Evolutionary conservation across 2,797 vertebrate species (phyloP).

Genomic region (Pristis pectinata): DNA sequence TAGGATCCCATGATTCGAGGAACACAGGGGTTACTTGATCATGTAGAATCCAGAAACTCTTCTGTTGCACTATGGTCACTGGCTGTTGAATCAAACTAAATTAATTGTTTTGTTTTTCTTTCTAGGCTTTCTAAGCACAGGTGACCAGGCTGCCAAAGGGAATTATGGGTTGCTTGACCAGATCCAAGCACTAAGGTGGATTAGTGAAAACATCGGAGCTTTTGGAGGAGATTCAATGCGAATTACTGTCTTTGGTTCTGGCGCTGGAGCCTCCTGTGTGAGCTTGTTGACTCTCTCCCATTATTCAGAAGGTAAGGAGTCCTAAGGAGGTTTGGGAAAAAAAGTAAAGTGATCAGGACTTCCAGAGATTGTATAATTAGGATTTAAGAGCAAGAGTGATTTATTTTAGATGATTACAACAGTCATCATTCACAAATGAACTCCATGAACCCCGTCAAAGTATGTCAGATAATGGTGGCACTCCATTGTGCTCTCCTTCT

Average conservation of each 20-base stretch:
- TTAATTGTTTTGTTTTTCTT: neutral
- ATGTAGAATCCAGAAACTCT: neutral
- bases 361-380: neutral
- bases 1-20: too few species aligned
- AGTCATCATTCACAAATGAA: neutral
- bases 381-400: neutral
- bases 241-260: slow-evolving; percentile 93
- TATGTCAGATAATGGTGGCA: too few species aligned
- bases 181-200: slow-evolving; percentile 93
- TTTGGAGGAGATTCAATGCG: slow-evolving; percentile 92
- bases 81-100: neutral
- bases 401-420: neutral
- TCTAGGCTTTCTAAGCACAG: slow-evolving; percentile 88
- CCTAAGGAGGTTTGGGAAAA: rapidly evolving
- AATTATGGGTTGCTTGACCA: slow-evolving; percentile 96
- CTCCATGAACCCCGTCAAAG: too few species aligned
- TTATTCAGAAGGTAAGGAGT: slow-evolving; percentile 84
- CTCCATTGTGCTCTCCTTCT: too few species aligned
- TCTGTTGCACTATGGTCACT: neutral
- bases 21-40: neutral
- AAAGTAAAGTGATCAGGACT: neutral
- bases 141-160: slow-evolving; percentile 92
- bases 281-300: slow-evolving; percentile 92
- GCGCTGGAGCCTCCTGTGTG: slow-evolving; percentile 89
- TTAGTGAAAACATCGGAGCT: slow-evolving; percentile 89